Conservation (phyloP, 2,888 invertebrate species). For the Papilio gigon region DNA sequence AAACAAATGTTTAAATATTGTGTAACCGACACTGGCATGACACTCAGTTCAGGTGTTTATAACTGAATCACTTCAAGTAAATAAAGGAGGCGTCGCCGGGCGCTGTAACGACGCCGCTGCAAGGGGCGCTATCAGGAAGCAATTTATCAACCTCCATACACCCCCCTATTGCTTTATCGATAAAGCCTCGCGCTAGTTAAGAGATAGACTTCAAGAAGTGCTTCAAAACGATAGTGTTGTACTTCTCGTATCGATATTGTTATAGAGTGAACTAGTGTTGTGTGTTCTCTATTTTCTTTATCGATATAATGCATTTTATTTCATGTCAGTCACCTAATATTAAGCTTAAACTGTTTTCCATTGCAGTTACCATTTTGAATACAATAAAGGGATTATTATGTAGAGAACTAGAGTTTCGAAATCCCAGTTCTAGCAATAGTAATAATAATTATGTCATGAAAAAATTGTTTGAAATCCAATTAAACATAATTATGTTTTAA, state of each 20-base stretch:
- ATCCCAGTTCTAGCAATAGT: background rate
- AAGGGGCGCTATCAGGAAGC: conserved; percentile 29
- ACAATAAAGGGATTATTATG: background rate
- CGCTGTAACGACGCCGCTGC: conserved; percentile 10
- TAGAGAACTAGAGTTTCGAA: background rate
- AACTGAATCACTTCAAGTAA: conserved; percentile 12
- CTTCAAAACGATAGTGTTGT: conserved; percentile 15
- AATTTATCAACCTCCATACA: conserved; percentile 37
- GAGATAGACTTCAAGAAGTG: conserved; percentile 24
- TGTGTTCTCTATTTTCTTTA: background rate
- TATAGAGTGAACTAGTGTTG: background rate
- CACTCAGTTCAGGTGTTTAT: conserved; percentile 10
- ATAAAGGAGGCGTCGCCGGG: conserved; percentile 24
- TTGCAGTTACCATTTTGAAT: background rate
- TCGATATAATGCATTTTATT: background rate
- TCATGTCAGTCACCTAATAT: background rate
- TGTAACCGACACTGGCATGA: background rate
- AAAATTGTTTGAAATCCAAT: background rate
- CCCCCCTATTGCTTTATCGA: conserved; percentile 31
- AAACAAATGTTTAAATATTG: background rate
- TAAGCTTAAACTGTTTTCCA: background rate
- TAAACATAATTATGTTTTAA: background rate
- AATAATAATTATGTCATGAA: background rate
- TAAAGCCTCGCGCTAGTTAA: conserved; percentile 13
- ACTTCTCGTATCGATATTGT: background rate